A percentile compares a stretch with the other conserved stretches of the same genome.
Conservation (phyloP, 2,797 vertebrate genomes). For the Meriones psammophilus region DNA sequence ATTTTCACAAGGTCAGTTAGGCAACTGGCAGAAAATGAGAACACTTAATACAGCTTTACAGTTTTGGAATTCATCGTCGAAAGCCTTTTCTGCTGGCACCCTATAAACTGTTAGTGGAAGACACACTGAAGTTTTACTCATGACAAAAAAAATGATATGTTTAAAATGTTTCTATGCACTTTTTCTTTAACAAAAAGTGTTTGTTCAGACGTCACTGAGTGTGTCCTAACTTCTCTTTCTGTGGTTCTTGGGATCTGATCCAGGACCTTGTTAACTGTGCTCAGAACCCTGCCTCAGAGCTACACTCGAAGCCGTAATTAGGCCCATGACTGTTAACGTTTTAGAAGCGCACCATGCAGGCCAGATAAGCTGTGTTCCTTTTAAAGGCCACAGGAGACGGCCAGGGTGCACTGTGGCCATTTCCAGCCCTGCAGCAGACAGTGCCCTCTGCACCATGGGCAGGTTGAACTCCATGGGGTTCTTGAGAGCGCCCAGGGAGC, state of each 20-base stretch:
- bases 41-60: neutral
- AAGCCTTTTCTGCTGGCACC: neutral
- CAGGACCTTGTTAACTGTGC: neutral
- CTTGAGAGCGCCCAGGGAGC: no score
- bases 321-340: neutral
- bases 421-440: rapidly evolving
- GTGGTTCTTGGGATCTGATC: neutral
- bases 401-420: no score
- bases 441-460: rapidly evolving
- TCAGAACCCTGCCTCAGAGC: neutral
- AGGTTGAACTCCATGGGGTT: neutral
- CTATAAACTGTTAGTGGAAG: neutral
- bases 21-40: constrained; percentile 16
- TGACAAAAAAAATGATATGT: neutral
- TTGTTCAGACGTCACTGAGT: neutral
- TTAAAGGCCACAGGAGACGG: neutral
- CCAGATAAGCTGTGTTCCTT: neutral
- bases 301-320: neutral
- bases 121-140: neutral
- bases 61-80: neutral
- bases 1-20: constrained; percentile 15
- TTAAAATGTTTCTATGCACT: neutral
- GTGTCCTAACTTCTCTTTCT: neutral
- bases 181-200: neutral
- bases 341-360: neutral